Conservation (phyloP, 2,888 invertebrate species). For the Tethea ocularis region DNA sequence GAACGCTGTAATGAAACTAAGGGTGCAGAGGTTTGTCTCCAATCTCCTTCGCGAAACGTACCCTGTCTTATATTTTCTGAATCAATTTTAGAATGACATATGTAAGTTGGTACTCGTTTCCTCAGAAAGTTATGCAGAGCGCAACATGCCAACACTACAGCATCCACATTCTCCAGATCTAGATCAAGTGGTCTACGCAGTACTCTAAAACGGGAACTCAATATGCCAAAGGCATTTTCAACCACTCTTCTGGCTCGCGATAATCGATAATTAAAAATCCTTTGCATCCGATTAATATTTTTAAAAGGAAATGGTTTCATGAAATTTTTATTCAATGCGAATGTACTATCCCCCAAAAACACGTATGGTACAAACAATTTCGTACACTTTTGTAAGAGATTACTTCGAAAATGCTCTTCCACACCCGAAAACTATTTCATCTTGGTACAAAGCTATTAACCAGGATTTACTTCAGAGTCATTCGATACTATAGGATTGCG, state of each 20-base stretch:
- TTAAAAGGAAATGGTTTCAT: slow-evolving; percentile 22
- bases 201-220: slow-evolving; percentile 16
- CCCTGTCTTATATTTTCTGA: slow-evolving; percentile 16
- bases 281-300: slow-evolving; percentile 15
- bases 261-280: not conserved
- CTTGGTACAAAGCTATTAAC: too few species aligned
- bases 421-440: too few species aligned
- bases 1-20: slow-evolving; percentile 22
- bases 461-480: too few species aligned
- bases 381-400: too few species aligned
- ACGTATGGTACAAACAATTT: slow-evolving; percentile 21
- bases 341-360: slow-evolving; percentile 20
- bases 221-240: slow-evolving; percentile 15
- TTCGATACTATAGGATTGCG: too few species aligned
- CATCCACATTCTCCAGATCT: slow-evolving; percentile 19
- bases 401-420: too few species aligned
- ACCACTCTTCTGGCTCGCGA: not conserved
- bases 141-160: slow-evolving; percentile 21
- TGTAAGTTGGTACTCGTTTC: slow-evolving; percentile 21
- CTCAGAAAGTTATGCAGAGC: slow-evolving; percentile 44
- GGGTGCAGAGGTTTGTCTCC: slow-evolving; percentile 22
- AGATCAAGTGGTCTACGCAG: slow-evolving; percentile 16
- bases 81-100: slow-evolving; percentile 19
- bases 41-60: slow-evolving; percentile 25
- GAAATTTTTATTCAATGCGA: slow-evolving; percentile 20